Evolutionary conservation across 2,888 invertebrate species (phyloP), one percentile per base, ranked within the genome.

Genomic region (Hipparchia sbordonii): DNA sequence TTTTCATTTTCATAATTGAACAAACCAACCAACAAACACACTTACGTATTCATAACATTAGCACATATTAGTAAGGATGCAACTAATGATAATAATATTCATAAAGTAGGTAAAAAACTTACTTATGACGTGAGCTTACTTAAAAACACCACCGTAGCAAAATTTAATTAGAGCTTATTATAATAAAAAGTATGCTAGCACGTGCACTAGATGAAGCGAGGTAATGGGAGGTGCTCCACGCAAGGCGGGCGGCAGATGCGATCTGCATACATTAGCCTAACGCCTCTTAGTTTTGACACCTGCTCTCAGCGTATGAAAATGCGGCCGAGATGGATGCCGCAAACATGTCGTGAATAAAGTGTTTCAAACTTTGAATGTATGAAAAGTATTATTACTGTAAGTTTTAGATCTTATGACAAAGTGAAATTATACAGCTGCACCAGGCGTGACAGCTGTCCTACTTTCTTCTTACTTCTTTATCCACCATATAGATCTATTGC

Each of bases 201-300:
- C 80, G 77, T 79, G 79, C 85, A 86, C 86, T 86, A 88, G 87
- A 87, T 84, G 87, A 85, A 85, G 85, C 87, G 82, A 83, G 85
- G 83, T 85, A 88, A 88, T 86, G 87, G 84, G 82, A 84, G 85
- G 76, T 73, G 74, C 76, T 77, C 72, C 69, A 78, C 76, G 72
- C 74, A 74, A 74, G 72, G 75, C 85, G 84, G 84, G 71, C 85
- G 85, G 87, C 87, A 89, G 90, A 89, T 90, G 91, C 92, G 92
- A 92, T 92, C 92, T 92, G 92, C 93, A 93, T 93, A 89, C 91
- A 93, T 93, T 93, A 92, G 88, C 90, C 89, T 89, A 89, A 91
- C 88, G 88, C 89, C 89, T 87, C 88, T 87, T 88, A 91, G 92
- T 92, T 92, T 91, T 92, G 93, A 92, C 93, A 93, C 93, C 93